Conservation (phyloP, 2,797 vertebrate species). For the Psittacula echo region DNA sequence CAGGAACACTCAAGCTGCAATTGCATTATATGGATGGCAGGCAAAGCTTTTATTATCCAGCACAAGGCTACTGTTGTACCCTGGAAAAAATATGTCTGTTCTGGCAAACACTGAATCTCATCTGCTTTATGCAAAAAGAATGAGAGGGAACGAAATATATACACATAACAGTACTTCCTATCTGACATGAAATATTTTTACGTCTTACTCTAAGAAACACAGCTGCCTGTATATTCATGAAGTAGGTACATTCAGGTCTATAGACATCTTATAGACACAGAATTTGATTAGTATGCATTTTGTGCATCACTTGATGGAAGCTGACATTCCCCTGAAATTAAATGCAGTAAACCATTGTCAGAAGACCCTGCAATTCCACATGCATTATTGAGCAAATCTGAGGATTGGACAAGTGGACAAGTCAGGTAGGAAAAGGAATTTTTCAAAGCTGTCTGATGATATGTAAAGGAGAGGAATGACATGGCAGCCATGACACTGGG, state of each 20-base stretch:
- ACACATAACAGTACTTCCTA: neutral
- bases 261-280: neutral
- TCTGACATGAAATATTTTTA: conserved; percentile 49
- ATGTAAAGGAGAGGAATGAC: neutral
- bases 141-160: conserved; percentile 16
- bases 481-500: neutral
- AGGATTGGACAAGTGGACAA: conserved; percentile 17
- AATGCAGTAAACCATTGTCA: conserved; percentile 32
- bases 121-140: conserved; percentile 50
- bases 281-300: conserved; percentile 55
- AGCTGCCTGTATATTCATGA: conserved; percentile 64
- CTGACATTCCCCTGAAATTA: conserved; percentile 45
- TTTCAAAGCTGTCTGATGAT: neutral
- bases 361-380: neutral
- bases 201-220: conserved; percentile 40
- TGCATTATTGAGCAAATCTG: conserved; percentile 53
- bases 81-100: conserved; percentile 33
- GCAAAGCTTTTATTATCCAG: conserved; percentile 19
- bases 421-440: neutral
- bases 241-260: neutral
- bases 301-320: conserved; percentile 50
- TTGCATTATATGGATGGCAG: conserved; percentile 13
- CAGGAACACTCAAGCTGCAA: neutral
- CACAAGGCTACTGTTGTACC: neutral
- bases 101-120: neutral